Conservation (phyloP, 2,888 invertebrate genomes). For the Tyria jacobaeae region DNA sequence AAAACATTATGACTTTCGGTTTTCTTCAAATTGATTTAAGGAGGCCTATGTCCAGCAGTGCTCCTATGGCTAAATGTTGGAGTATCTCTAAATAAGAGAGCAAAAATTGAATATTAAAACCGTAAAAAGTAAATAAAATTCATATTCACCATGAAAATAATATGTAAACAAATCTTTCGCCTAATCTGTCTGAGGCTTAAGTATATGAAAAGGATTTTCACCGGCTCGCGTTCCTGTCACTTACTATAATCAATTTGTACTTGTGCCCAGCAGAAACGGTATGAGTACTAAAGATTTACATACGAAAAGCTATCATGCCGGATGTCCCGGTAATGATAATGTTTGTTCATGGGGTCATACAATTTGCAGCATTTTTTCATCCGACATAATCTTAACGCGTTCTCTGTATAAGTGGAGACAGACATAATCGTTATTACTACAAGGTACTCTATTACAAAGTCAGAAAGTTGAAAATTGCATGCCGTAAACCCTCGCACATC, state of each 20-base stretch:
- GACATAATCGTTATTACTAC: conserved; percentile 35
- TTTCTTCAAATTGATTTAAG: too few species aligned
- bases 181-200: too few species aligned
- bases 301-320: conserved; percentile 74
- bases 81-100: too few species aligned
- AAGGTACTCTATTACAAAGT: conserved; percentile 47
- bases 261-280: conserved; percentile 46
- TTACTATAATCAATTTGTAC: conserved; percentile 41
- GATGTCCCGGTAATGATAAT: conserved; percentile 77
- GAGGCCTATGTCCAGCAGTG: too few species aligned
- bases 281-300: conserved; percentile 74
- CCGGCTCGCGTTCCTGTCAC: not conserved
- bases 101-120: too few species aligned
- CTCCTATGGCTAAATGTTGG: too few species aligned
- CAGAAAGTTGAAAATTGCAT: conserved; percentile 66
- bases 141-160: too few species aligned
- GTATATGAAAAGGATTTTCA: not conserved
- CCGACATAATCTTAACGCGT: conserved; percentile 80
- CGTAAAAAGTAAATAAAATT: too few species aligned
- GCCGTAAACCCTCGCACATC: conserved; percentile 72
- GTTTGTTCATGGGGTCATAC: conserved; percentile 83
- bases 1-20: too few species aligned
- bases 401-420: conserved; percentile 73
- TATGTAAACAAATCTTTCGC: too few species aligned
- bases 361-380: conserved; percentile 84